These are phyloP conservation scores for Aphyosemion australe DNA, from an alignment of 2,113 vertebrate species.

Conservation along the genomic window DNA sequence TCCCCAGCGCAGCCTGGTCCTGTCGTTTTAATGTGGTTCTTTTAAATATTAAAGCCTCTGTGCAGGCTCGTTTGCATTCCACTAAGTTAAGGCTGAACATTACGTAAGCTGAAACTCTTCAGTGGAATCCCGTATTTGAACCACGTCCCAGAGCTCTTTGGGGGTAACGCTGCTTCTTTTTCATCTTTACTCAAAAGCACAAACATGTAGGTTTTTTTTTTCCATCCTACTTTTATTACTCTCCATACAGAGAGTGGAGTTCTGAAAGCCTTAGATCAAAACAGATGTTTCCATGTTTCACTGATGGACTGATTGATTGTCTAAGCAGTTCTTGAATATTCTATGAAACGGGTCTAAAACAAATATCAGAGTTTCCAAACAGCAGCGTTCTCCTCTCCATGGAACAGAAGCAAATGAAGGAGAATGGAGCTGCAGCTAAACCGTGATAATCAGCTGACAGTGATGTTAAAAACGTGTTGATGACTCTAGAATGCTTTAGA, in stretches of 20 bases:
- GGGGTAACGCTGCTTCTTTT: background rate
- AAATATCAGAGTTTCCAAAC: background rate
- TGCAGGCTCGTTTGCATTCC: slow-evolving; percentile 31
- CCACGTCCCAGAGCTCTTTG: background rate
- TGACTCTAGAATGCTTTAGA: too few species aligned
- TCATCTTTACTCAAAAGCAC: slow-evolving; percentile 33
- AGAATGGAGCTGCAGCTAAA: too few species aligned
- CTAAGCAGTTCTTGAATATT: background rate
- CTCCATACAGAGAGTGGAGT: background rate
- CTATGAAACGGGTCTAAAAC: background rate
- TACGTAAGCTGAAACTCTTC: slow-evolving; percentile 3
- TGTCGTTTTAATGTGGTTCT: slow-evolving; percentile 27
- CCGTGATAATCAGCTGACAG: too few species aligned
- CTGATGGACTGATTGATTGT: background rate
- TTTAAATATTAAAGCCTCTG: slow-evolving; percentile 41
- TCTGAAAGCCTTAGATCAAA: background rate
- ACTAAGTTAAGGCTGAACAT: slow-evolving; percentile 21
- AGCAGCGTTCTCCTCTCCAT: background rate
- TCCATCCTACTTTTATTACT: background rate
- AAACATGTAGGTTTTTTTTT: slow-evolving; percentile 6
- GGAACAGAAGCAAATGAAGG: background rate
- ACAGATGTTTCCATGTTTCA: background rate
- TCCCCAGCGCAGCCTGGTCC: slow-evolving; percentile 17
- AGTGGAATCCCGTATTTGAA: slow-evolving; percentile 7
- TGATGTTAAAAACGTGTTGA: too few species aligned